phyloP scores from a whole-genome alignment of 1,140 invertebrate genomes.

The Bombus consobrinus region DNA sequence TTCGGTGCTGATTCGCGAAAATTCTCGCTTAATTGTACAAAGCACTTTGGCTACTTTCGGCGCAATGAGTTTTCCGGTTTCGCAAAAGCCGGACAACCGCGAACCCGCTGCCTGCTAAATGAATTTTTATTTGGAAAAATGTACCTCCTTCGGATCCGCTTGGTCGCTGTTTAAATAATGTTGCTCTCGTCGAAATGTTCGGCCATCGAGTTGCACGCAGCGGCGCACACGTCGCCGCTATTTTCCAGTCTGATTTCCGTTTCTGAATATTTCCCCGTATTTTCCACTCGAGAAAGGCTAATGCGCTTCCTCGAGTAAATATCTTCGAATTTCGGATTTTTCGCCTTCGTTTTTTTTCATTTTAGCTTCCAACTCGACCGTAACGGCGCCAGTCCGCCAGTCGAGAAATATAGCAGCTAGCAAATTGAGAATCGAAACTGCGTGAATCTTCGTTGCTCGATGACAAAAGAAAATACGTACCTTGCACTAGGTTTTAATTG shows the following conservation, averaged over 20 bases:
- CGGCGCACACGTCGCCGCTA: background rate
- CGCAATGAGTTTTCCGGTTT: constrained; percentile 17
- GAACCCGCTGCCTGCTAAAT: constrained; percentile 2
- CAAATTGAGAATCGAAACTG: background rate
- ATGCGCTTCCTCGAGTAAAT: constrained; percentile 12
- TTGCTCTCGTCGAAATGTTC: background rate
- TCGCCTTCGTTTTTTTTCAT: too few relatives aligned
- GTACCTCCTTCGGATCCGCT: background rate
- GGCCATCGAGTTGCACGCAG: background rate
- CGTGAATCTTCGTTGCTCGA: background rate
- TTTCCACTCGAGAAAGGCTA: background rate
- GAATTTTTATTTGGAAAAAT: constrained; percentile 17
- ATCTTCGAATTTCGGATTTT: background rate
- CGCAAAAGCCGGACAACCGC: background rate
- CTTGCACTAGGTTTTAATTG: background rate
- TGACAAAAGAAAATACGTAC: background rate
- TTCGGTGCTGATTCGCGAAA: constrained; percentile 38
- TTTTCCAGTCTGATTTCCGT: constrained; percentile 24
- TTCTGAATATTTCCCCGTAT: background rate
- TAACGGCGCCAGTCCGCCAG: background rate
- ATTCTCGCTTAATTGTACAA: constrained; percentile 51
- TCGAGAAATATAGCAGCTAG: background rate
- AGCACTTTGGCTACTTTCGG: constrained; percentile 26
- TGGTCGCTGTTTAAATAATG: constrained; percentile 25
- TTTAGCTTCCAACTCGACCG: too few relatives aligned